Conservation (phyloP, 2,797 vertebrate species). For the Xiphorhynchus erythropygius region DNA sequence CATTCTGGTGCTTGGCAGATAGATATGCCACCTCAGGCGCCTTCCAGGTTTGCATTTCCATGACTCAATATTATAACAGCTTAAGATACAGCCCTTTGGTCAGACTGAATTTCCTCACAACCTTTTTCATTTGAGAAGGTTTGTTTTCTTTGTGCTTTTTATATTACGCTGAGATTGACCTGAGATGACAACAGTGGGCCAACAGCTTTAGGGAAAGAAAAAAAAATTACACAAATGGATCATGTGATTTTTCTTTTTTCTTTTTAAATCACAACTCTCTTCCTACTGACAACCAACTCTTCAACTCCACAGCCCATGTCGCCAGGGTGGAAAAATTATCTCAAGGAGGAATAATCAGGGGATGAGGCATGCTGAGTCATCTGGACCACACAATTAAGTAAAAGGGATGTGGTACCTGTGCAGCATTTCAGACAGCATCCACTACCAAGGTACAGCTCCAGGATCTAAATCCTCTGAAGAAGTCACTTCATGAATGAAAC, state of each 20-base stretch:
- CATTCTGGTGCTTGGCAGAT: not conserved
- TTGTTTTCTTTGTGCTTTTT: not conserved
- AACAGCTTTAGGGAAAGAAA: not conserved
- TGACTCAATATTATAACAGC: not conserved
- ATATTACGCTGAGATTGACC: not conserved
- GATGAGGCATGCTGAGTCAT: rapidly evolving
- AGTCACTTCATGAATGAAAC: not conserved
- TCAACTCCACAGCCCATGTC: not conserved
- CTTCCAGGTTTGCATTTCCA: not conserved
- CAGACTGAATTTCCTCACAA: not conserved
- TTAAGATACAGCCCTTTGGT: not conserved
- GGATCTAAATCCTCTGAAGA: not conserved
- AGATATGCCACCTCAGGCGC: not conserved
- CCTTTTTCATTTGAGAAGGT: not conserved
- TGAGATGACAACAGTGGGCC: not conserved
- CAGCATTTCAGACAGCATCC: not conserved
- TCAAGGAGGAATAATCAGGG: not conserved
- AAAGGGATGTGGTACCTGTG: not conserved
- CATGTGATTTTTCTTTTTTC: not conserved
- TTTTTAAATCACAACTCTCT: not conserved
- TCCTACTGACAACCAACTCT: not conserved
- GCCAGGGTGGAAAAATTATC: not conserved
- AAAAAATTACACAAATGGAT: not conserved
- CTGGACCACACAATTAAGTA: not conserved
- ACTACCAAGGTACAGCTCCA: not conserved